phyloP scores from a whole-genome alignment of 1,140 invertebrate species.

The Laupala kohalensis region DNA sequence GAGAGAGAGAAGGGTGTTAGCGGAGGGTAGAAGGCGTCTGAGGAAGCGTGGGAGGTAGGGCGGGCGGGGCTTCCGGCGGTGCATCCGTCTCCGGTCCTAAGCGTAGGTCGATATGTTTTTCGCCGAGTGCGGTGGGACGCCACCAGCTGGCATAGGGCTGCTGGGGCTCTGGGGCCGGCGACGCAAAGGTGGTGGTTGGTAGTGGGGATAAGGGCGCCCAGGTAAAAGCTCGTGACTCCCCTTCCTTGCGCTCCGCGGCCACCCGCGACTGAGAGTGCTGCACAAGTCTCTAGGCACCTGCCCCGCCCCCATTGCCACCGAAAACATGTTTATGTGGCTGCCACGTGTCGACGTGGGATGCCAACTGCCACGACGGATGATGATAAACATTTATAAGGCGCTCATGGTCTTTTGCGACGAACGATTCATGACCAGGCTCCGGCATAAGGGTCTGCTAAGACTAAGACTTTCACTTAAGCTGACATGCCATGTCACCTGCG shows the following conservation, averaged over 20 bases:
- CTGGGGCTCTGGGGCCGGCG: neutral
- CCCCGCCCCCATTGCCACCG: no score
- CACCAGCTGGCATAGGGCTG: neutral
- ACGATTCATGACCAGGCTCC: no score
- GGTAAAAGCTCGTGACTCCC: neutral
- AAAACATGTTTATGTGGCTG: neutral
- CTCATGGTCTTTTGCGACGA: no score
- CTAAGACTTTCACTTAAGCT: no score
- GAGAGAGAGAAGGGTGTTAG: no score
- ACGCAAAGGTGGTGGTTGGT: no score
- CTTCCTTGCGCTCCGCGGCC: no score
- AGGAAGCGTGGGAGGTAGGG: neutral
- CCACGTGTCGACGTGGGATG: neutral
- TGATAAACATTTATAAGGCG: no score
- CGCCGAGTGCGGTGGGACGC: neutral
- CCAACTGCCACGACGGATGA: neutral
- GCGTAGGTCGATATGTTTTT: neutral
- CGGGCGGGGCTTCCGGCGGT: neutral
- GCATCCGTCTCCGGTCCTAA: neutral
- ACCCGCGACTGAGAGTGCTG: neutral
- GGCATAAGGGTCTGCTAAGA: no score
- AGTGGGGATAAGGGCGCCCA: no score
- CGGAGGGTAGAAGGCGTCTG: neutral
- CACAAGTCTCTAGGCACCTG: neutral
- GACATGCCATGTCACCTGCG: no score